A percentile compares a stretch with the other conserved stretches of the same genome.
Evolutionary conservation across 1,140 invertebrate genomes (phyloP).

Genomic region (Diorhabda elongata): DNA sequence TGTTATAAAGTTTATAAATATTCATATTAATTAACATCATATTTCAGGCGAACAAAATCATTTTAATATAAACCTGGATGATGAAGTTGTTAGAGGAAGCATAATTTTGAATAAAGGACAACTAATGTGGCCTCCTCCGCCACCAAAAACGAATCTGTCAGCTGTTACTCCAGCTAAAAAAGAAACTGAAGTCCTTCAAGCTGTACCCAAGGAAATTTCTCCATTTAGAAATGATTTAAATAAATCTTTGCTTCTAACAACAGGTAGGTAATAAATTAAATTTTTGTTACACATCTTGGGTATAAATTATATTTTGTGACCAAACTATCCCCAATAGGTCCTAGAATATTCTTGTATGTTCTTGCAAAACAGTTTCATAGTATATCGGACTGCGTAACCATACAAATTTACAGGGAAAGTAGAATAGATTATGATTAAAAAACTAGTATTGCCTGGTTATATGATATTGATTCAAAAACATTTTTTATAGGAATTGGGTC

Average conservation of each 20-base stretch:
- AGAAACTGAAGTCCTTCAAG: conserved; percentile 46
- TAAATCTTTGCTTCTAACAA: conserved; percentile 66
- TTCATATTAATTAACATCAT: not conserved
- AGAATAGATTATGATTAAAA: no score
- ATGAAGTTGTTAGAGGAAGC: conserved; percentile 82
- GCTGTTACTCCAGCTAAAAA: conserved; percentile 46
- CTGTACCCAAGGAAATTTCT: conserved; percentile 46
- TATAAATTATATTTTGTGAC: no score
- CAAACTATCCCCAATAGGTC: no score
- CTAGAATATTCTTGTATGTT: no score
- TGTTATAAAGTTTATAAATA: not conserved
- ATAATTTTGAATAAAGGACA: conserved; percentile 72
- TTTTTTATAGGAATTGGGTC: conserved; percentile 58
- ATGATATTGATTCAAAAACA: no score
- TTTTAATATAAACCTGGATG: conserved; percentile 74
- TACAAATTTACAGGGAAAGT: no score
- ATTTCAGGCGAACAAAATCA: conserved; percentile 64
- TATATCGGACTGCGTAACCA: no score
- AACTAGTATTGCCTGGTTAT: no score
- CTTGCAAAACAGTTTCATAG: no score
- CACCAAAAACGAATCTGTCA: conserved; percentile 49
- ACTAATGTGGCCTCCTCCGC: conserved; percentile 76
- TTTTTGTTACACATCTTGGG: not conserved
- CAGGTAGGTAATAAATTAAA: conserved; percentile 50
- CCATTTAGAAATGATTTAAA: conserved; percentile 59